phyloP scores from a whole-genome alignment of 2,113 vertebrate species.

The Chaetodon auriga region DNA sequence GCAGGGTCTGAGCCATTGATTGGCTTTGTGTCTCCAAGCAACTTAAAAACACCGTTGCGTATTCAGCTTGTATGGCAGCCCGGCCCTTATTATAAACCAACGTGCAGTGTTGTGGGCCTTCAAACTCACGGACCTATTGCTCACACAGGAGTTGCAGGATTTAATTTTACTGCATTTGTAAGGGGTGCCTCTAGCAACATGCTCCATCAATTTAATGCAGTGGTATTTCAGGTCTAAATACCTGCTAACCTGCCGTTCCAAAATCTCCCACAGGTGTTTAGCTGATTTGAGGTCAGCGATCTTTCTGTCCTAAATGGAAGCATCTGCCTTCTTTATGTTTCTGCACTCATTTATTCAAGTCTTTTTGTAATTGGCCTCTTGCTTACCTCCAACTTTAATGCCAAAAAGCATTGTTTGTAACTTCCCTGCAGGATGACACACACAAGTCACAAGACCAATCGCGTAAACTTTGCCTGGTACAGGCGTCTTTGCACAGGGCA shows the following conservation, averaged over 20 bases:
- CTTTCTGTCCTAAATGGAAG: background rate
- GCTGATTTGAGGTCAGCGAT: too few species aligned
- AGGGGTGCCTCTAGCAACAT: too few species aligned
- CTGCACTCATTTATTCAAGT: conserved; percentile 1
- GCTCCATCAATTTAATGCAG: background rate
- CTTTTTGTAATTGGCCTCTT: background rate
- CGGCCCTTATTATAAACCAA: too few species aligned
- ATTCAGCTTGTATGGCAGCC: too few species aligned
- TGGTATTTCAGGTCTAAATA: background rate
- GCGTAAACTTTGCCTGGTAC: conserved; percentile 49
- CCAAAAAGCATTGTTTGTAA: background rate
- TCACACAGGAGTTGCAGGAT: too few species aligned
- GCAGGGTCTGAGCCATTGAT: too few species aligned
- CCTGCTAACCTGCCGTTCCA: background rate
- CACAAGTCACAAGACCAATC: background rate
- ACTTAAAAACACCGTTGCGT: too few species aligned
- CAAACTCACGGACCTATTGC: too few species aligned
- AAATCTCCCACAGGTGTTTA: background rate
- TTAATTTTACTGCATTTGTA: too few species aligned
- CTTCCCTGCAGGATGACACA: background rate
- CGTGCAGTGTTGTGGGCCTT: too few species aligned
- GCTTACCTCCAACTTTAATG: background rate
- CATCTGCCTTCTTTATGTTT: background rate
- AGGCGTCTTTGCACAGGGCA: conserved; percentile 67
- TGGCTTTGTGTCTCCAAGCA: too few species aligned